A percentile compares a stretch with the other conserved stretches of the same genome.
These are phyloP conservation scores for Agonopterix arenella DNA, from an alignment of 2,888 invertebrate genomes.

Conservation along the genomic window DNA sequence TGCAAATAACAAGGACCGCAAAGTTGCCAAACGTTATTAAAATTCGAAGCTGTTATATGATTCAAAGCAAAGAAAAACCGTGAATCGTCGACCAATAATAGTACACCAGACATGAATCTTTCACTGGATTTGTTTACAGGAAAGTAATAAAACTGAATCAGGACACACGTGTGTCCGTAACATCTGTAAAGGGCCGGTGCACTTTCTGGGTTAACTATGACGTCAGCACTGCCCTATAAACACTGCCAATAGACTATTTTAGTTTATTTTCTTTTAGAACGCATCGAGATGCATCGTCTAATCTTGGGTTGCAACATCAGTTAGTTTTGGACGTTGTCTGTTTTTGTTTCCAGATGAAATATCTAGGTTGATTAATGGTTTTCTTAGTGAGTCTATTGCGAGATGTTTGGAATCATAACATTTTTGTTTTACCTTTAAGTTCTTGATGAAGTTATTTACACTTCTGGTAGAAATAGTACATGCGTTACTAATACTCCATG, in stretches of 20 bases:
- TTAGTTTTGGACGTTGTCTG: constrained; percentile 3
- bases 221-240: constrained; percentile 1
- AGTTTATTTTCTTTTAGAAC: constrained; percentile 29
- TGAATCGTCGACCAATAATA: too few relatives aligned
- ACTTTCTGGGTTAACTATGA: constrained; percentile 39
- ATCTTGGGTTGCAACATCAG: constrained; percentile 4
- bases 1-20: not conserved
- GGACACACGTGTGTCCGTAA: constrained; percentile 35
- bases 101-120: constrained; percentile 18
- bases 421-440: too few relatives aligned
- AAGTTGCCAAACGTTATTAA: too few relatives aligned
- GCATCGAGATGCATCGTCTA: constrained; percentile 16
- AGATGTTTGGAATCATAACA: too few relatives aligned
- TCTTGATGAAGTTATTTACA: too few relatives aligned
- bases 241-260: constrained; percentile 30
- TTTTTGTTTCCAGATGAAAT: constrained; percentile 1
- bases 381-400: too few relatives aligned
- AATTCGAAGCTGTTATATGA: too few relatives aligned
- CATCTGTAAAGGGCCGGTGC: constrained; percentile 6
- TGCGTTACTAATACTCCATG: too few relatives aligned
- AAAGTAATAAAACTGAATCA: constrained; percentile 31
- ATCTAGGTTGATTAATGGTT: too few relatives aligned
- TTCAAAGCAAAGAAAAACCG: too few relatives aligned
- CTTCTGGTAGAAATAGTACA: too few relatives aligned
- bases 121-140: constrained; percentile 17